Conservation (phyloP, 2,113 vertebrate species). For the Seriola aureovittata region DNA sequence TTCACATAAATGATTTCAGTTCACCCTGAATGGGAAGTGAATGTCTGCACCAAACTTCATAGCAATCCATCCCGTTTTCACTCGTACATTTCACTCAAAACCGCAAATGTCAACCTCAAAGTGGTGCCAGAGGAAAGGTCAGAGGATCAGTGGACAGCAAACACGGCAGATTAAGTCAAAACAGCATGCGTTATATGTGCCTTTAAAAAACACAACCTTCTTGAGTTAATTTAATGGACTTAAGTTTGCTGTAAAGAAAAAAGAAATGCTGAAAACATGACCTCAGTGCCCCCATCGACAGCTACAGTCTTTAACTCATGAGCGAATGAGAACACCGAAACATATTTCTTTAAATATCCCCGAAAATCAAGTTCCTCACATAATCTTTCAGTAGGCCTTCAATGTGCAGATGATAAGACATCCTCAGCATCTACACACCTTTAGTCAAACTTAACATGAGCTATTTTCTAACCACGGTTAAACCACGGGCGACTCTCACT, state of each 20-base stretch:
- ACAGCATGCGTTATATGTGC: not conserved
- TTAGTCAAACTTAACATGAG: slow-evolving; percentile 10
- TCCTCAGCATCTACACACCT: not conserved
- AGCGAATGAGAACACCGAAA: not conserved
- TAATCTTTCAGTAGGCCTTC: not conserved
- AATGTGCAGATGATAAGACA: not conserved
- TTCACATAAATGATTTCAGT: not conserved
- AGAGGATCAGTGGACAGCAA: too few relatives aligned
- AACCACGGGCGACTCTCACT: slow-evolving; percentile 30
- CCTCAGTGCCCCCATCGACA: too few relatives aligned
- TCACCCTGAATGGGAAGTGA: not conserved
- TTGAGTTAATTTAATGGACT: not conserved
- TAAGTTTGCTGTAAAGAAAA: too few relatives aligned
- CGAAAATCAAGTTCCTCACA: not conserved
- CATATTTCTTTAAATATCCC: not conserved
- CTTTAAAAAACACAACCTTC: too few relatives aligned
- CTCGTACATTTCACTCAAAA: not conserved
- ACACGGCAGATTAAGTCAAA: not conserved
- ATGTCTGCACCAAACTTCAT: not conserved
- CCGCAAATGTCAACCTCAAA: too few relatives aligned
- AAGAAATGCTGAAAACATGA: too few relatives aligned
- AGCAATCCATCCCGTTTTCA: too few relatives aligned
- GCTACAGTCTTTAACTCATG: not conserved
- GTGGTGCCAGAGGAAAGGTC: too few relatives aligned
- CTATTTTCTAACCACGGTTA: slow-evolving; percentile 35